These are phyloP conservation scores for Lycocorax pyrrhopterus DNA, from an alignment of 2,113 vertebrate genomes.

Conservation along the genomic window DNA sequence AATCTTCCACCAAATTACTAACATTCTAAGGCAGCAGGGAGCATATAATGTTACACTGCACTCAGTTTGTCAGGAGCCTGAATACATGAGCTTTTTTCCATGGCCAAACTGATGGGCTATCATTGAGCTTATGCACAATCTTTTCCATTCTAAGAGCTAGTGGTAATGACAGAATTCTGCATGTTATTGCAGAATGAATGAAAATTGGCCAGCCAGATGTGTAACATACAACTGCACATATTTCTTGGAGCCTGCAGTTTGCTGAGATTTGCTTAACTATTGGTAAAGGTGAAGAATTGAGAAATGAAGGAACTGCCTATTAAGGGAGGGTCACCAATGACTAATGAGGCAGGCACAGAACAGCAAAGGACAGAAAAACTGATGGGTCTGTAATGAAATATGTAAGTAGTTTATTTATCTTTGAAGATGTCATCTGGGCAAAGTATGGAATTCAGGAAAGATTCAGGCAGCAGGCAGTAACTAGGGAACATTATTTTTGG, in stretches of 20 bases:
- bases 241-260: neutral
- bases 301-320: neutral
- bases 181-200: neutral
- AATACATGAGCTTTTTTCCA: neutral
- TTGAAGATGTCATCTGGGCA: neutral
- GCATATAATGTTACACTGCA: neutral
- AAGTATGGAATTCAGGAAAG: neutral
- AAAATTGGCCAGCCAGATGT: neutral
- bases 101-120: neutral
- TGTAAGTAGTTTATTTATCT: neutral
- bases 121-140: neutral
- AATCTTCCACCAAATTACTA: neutral
- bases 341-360: neutral
- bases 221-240: neutral
- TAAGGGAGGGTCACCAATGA: neutral
- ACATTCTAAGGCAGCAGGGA: neutral
- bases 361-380: neutral
- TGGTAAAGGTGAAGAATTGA: slow-evolving; percentile 6
- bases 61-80: neutral
- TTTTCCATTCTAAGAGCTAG: neutral
- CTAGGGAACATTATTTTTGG: neutral
- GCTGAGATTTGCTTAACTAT: neutral
- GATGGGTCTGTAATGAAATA: neutral
- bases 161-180: neutral
- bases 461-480: neutral